Evolutionary conservation across 2,888 invertebrate species (phyloP), one percentile per base, ranked within the genome.

Genomic region (Pterobdella sp.): DNA sequence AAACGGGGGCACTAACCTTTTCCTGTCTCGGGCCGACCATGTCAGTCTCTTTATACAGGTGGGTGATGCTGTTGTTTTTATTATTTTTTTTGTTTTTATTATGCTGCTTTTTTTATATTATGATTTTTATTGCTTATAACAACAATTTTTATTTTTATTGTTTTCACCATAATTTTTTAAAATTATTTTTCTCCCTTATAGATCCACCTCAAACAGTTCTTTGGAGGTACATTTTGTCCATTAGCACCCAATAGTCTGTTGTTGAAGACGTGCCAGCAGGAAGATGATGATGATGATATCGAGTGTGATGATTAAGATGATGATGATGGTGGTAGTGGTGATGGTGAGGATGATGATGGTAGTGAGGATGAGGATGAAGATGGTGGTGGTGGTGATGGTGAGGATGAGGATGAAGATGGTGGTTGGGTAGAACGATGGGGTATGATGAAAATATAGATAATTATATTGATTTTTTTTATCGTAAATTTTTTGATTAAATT

Each of bases 1-100:
- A 82, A 88, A 88, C 76, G 93, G 93, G 0, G 93, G 93, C 3
- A 93, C 93, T 85, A 93, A 93, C 83, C 93, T 93, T 0, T 93
- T 92, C 81, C 86, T 94, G 75, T 92, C 93, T 82, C 87, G 92
- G 80, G 88, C 90, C 82, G 90, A 90, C 79, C 93, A 94, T 87
- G 92, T 93, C 71, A 93, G 93, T 85, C 86, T 93, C 77, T 91
- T 93, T 86, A 87, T 93, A 81, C 87, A 91, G 87, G 93, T 92
- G 52, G 52, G 26, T 68, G 4, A 4, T 65, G 32, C n/a, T 63
- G 63, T 29, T 29, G 7, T 63, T 63, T 63, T 26, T 26, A n/a
- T 7, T 63, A 7, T n/a, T 7, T 29, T n/a, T 26, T 63, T 7
- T 10, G n/a, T 29, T 7, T 29, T 14, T 63, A 26, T 26, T 10